Evolutionary conservation across 2,888 invertebrate species (phyloP), one percentile per base, ranked within the genome.

Genomic region (Endomychus coccineus): DNA sequence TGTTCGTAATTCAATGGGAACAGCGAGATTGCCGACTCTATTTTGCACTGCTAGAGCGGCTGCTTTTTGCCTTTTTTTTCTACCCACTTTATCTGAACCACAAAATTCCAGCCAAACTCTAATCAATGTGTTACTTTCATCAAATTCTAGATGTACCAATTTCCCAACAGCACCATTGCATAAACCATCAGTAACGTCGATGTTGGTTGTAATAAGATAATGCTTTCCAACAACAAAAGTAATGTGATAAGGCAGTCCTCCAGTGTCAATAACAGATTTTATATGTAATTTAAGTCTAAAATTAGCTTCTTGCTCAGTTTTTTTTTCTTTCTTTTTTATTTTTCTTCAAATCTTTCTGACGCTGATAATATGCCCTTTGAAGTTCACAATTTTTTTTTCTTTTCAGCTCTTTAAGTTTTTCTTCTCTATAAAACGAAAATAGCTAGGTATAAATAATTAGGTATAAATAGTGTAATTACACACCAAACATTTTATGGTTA

Each of bases 21-120:
- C 15, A 28, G 28, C 28, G 2, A 28, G 15, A 28, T 28, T 28
- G 11, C 27, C 11, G 3, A 27, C 27, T 4, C 3, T 9, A 12
- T 11, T 4, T 27, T 27, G 27, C 27, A 27, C 11, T 27, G 4
- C 11, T 10, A 27, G 24, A 24, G 24, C 24, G 24, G 5, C 24
- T 24, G 24, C 24, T 24, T 24, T 24, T 24, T 24, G 24, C 24
- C 15, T 28, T 28, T n/a, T n/a, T 28, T 28, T 28, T 28, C 28
- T 11, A 14, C 28, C 14, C 4, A 28, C 14, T 14, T 28, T 28
- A 13, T 4, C 12, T 12, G 2, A 14, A 28, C 15, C 28, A 4
- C 28, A 28, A 28, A 27, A 27, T 27, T 27, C 27, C 13, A 11
- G 7, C 27, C 27, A 27, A 12, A 27, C 27, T 27, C 5, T 4